Evolutionary conservation across 2,888 invertebrate species (phyloP).

Genomic region (Drosophila picticornis): DNA sequence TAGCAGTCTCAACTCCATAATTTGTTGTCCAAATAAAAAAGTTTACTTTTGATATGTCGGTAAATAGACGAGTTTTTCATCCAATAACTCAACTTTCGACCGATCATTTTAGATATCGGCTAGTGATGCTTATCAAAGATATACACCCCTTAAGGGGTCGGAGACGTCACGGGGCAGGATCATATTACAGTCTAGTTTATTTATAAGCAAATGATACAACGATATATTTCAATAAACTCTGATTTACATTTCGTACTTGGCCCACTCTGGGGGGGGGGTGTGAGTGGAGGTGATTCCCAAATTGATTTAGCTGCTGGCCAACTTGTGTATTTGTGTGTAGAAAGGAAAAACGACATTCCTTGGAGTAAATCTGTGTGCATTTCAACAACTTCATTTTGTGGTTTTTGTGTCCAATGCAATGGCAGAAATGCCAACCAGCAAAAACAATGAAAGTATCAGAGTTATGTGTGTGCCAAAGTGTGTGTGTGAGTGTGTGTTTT

Average conservation of each 20-base stretch:
- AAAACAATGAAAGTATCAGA: constrained; percentile 48
- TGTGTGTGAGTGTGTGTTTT: constrained; percentile 6
- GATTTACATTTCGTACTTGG: background rate
- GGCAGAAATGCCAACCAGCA: constrained; percentile 35
- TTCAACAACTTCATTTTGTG: constrained; percentile 73
- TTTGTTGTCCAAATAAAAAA: background rate
- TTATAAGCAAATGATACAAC: background rate
- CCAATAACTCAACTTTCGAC: fast-evolving
- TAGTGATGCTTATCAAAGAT: background rate
- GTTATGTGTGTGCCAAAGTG: constrained; percentile 44
- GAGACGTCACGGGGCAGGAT: background rate
- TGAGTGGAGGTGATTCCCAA: background rate
- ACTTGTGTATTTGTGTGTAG: background rate
- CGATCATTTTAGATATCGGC: background rate
- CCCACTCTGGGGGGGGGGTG: background rate
- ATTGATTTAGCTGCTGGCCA: constrained; percentile 23
- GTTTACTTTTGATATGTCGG: fast-evolving
- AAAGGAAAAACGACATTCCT: constrained; percentile 48
- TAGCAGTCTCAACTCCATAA: background rate
- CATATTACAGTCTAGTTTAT: background rate
- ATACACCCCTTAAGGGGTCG: too few species aligned
- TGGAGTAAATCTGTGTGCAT: constrained; percentile 65
- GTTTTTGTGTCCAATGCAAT: constrained; percentile 35
- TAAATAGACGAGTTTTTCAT: background rate
- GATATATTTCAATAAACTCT: background rate